phyloP scores from a whole-genome alignment of 2,888 invertebrate genomes.

The Aphodius granarius region DNA sequence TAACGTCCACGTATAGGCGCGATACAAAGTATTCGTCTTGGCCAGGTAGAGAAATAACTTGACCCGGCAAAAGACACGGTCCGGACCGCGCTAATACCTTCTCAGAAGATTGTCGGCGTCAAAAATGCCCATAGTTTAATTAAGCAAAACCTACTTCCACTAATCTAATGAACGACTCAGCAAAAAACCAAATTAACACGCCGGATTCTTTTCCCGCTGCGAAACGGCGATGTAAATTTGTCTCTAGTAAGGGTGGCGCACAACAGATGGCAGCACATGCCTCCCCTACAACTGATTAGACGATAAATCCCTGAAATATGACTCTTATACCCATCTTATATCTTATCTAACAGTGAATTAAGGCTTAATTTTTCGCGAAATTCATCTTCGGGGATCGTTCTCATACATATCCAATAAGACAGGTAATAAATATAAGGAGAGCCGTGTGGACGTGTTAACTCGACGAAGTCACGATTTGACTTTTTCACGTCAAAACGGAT shows the following conservation, averaged over 20 bases:
- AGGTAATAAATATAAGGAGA: conserved; percentile 42
- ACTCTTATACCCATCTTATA: conserved; percentile 23
- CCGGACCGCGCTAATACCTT: conserved; percentile 2
- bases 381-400: conserved; percentile 29
- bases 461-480: not conserved
- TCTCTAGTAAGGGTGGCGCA: conserved; percentile 1
- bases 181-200: not conserved
- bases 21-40: conserved; percentile 1
- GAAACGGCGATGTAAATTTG: not conserved
- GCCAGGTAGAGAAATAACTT: conserved; percentile 11
- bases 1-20: not conserved
- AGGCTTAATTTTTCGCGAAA: conserved; percentile 18
- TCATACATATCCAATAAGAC: conserved; percentile 46
- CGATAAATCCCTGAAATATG: conserved; percentile 27
- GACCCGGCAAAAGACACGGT: conserved; percentile 1
- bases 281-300: conserved; percentile 22
- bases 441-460: not conserved
- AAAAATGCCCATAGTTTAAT: not conserved
- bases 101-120: not conserved
- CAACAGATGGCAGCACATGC: conserved; percentile 24
- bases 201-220: not conserved
- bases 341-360: conserved; percentile 25
- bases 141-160: not conserved
- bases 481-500: not conserved
- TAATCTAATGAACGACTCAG: not conserved